Evolutionary conservation across 2,113 vertebrate genomes (phyloP), one percentile per base, ranked within the genome.

Genomic region (Nerophis ophidion): DNA sequence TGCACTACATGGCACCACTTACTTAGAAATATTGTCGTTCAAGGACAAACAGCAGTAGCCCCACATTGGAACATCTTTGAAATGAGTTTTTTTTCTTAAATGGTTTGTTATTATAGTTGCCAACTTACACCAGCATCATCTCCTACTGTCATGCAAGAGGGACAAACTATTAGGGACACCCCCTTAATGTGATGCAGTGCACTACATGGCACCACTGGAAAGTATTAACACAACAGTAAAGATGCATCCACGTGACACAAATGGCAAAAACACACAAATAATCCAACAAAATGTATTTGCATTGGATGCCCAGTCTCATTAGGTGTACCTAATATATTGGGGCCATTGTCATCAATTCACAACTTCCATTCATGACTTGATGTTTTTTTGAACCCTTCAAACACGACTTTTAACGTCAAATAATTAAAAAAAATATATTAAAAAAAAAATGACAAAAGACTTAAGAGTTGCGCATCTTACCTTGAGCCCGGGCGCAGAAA

Each of bases 401-500:
- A 11, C 11, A 51, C 6, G n/a, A 56, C 38, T 56, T 56, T 56
- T 6, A 11, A 12, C 17, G 5, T 10, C 9, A 16, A 15, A 12
- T 44, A 40, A 0, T 45, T 45, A 34, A 48, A 9, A 17, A 15
- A 8, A 59, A 26, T 33, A n/a, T n/a, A n/a, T n/a, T n/a, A n/a
- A 8, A 60, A 48, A 60, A 16, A 1, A 34, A 14, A 26, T 34
- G 26, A 45, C 1, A 34, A 15, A 35, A 5, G 6, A 40, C 42
- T 19, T 8, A 16, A 6, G 15, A 79, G 62, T 65, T 56, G 57
- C 34, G 33, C n/a, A 62, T 72, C 84, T 76, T 90, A 91, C 90
- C 90, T 88, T 91, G 90, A 67, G 86, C 85, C 33, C 54, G 67
- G 34, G 82, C 76, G 61, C 74, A 26, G 61, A 66, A 47, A 16